Evolutionary conservation across 2,888 invertebrate species (phyloP).

Genomic region (Blastobasis lacticolella): DNA sequence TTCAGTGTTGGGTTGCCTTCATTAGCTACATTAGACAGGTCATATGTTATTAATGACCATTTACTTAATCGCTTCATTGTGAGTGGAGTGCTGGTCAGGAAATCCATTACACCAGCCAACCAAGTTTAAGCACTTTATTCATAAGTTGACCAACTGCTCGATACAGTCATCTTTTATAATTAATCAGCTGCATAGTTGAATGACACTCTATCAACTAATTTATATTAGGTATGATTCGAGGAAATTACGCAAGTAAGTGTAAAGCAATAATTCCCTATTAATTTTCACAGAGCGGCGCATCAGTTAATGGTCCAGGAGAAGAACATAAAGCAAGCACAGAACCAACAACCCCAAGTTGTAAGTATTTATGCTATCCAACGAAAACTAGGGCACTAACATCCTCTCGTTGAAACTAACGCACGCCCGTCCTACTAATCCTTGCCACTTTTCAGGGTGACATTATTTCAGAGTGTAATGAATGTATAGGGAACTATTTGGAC

Average conservation of each 20-base stretch:
- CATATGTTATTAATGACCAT: no score
- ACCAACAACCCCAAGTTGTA: constrained; percentile 62
- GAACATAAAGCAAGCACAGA: constrained; percentile 63
- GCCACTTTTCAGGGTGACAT: constrained; percentile 5
- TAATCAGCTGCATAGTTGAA: no score
- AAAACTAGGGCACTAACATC: neutral
- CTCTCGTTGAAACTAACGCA: neutral
- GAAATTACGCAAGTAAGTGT: neutral
- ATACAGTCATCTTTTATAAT: no score
- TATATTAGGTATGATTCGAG: no score
- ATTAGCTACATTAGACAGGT: no score
- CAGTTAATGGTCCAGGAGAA: constrained; percentile 84
- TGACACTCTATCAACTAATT: no score
- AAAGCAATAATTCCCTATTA: neutral
- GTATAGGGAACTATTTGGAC: constrained; percentile 62
- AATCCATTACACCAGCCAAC: no score
- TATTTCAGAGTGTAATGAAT: constrained; percentile 42
- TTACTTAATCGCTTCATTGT: no score
- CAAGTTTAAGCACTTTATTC: no score
- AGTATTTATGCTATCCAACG: constrained; percentile 32
- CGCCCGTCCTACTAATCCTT: neutral
- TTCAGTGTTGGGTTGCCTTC: no score
- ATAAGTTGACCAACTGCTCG: no score
- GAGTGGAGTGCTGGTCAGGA: no score
- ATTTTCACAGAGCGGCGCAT: constrained; percentile 82